phyloP scores from a whole-genome alignment of 2,113 vertebrate genomes.

The Dermatemys mawii region DNA sequence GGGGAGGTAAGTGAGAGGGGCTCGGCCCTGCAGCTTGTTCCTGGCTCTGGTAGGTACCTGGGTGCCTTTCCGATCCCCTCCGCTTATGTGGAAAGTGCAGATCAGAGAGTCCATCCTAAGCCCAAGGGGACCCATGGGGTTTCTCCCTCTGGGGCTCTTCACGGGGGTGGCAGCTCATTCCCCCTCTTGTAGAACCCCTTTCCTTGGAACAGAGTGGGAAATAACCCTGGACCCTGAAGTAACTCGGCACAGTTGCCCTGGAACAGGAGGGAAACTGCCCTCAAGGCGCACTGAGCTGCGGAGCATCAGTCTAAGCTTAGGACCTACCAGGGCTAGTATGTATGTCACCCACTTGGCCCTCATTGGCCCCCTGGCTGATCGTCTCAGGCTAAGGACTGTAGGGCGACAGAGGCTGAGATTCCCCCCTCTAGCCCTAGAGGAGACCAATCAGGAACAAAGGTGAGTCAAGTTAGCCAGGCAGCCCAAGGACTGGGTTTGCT shows the following conservation, averaged over 20 bases:
- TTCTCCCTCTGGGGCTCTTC: neutral
- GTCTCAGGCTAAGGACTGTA: neutral
- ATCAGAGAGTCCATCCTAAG: neutral
- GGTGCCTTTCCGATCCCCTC: neutral
- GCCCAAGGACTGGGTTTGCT: neutral
- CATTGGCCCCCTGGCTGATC: neutral
- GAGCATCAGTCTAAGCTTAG: neutral
- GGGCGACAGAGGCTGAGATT: neutral
- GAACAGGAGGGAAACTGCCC: neutral
- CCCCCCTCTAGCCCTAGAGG: neutral
- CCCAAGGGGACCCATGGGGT: neutral
- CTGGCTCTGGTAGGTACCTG: neutral
- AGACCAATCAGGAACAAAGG: neutral
- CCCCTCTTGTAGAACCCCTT: neutral
- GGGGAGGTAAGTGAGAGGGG: slow-evolving; percentile 88
- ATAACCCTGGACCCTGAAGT: neutral
- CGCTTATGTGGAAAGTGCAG: neutral
- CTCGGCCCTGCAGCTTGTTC: neutral
- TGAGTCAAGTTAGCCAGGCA: neutral
- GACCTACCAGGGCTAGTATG: neutral
- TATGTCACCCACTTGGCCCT: neutral
- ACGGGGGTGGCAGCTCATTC: neutral
- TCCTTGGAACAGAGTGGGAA: neutral
- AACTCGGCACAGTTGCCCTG: neutral
- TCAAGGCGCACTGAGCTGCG: neutral